Evolutionary conservation across 2,888 invertebrate genomes (phyloP), one percentile per base, ranked within the genome.

Genomic region (Campoletis raptor): DNA sequence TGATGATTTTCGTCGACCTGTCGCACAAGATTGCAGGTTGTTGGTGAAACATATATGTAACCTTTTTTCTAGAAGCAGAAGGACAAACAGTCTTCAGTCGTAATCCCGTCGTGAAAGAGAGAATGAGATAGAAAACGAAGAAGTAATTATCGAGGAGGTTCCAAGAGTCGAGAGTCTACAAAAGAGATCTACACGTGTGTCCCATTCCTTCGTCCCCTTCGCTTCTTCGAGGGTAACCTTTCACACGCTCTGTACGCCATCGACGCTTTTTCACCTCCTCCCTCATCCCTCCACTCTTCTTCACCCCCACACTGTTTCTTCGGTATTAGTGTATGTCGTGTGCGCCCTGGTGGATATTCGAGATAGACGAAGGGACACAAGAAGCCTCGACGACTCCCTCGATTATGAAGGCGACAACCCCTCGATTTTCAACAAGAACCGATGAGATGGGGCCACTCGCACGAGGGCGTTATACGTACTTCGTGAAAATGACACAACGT

Each of bases 161-260:
- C 64, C 81, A 45, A 15, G 80, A 85, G 57, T 66, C 77, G 54
- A 9, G 76, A 72, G 67, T 30, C 66, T 52, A 74, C 89, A 88
- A 85, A 85, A 81, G 83, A 72, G 21, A 85, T 86, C 52, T 30
- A 89, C 92, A 92, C 91, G 90, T 92, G 92, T 90, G 89, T 89
- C 61, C 61, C 61, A 61, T 61, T 61, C 61, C 61, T 61, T 30
- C 30, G 89, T 88, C 85, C 88, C 90, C 90, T 88, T 86, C 89
- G 88, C 88, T 86, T 89, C 83, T 72, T 81, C 83, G 78, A 85
- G 90, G 89, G 87, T 92, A 92, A 92, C 92, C 91, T 92, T 91
- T 92, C 92, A 91, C 91, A 90, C 91, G 92, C 91, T 90, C 92
- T 80, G 52, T 85, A 61, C 82, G 80, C 61, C 78, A 52, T 81